Evolutionary conservation across 2,113 vertebrate species (phyloP), one percentile per base, ranked within the genome.

Genomic region (Microtus pennsylvanicus): DNA sequence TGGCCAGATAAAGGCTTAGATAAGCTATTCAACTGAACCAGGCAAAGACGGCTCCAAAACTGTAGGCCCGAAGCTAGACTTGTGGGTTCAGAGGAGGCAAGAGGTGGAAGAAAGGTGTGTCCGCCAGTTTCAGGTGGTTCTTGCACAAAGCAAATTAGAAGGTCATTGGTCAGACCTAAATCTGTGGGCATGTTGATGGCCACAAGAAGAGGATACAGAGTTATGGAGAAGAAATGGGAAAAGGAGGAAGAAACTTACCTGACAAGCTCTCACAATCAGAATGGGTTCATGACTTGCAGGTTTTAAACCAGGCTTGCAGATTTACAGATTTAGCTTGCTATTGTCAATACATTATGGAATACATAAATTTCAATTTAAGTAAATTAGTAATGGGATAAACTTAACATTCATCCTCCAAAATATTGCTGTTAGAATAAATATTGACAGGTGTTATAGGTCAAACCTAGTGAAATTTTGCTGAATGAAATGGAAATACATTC

Each of bases 341-440:
- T 83, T 89, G 92, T 90, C 58, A 87, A 69, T 5, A 22, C 58
- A 65, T 76, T 75, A 24, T 35, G 87, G 42, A 92, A 93, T 69
- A 67, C 10, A 52, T 58, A 75, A 85, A 89, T 50, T 83, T 83
- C n/a, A 58, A 28, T 11, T 77, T 10, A 88, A 65, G 19, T 77
- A 91, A 92, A 33, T 94, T 92, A 93, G 7, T 61, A 90, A 35
- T 85, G 61, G 85, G n/a, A 72, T 67, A 67, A 82, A 94, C 38
- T 95, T 95, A 77, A 96, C 6, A 69, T 78, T 52, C 80, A 82
- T 80, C 17, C 24, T 74, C 4, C 10, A 92, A 38, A 85, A 85
- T 88, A 87, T n/a, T 82, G 72, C 30, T 78, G 1, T 90, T 83
- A 90, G 94, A 87, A 17, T 74, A 76, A 92, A 85, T 76, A 74